Evolutionary conservation across 2,113 vertebrate species (phyloP).

Genomic region (Odocoileus virginianus): DNA sequence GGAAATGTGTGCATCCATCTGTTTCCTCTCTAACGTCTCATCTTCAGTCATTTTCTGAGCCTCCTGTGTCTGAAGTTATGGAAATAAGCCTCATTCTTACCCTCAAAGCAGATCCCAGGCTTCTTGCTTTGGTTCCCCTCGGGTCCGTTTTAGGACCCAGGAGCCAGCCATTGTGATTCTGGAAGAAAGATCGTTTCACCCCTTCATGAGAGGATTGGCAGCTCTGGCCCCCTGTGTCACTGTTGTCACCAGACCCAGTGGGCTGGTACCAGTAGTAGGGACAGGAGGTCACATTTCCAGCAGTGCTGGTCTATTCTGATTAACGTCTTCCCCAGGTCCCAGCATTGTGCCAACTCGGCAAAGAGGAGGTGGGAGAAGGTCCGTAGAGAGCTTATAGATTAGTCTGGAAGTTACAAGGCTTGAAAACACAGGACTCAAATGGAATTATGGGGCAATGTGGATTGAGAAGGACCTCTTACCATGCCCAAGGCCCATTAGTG

Average conservation of each 20-base stretch:
- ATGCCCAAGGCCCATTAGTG: rapidly evolving
- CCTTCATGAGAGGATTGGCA: background rate
- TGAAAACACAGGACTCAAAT: rapidly evolving
- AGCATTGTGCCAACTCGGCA: background rate
- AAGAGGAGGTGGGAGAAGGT: background rate
- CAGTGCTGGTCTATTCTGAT: background rate
- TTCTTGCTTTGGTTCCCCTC: background rate
- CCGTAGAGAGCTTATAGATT: background rate
- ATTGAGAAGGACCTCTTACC: rapidly evolving
- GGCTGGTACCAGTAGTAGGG: background rate
- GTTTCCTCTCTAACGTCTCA: background rate
- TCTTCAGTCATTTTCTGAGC: background rate
- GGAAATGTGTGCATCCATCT: background rate
- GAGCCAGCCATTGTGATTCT: background rate
- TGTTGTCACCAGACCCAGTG: background rate
- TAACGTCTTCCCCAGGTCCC: background rate
- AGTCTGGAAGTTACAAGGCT: background rate
- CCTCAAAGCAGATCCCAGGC: background rate
- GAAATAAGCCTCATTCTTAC: background rate
- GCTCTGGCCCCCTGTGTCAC: background rate
- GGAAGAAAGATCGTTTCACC: background rate
- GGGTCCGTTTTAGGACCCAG: background rate
- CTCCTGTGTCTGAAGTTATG: background rate
- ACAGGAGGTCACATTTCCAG: background rate
- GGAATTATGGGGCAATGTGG: background rate